Evolutionary conservation across 2,113 vertebrate genomes (phyloP), one percentile per base, ranked within the genome.

Genomic region (Lophura nycthemera): DNA sequence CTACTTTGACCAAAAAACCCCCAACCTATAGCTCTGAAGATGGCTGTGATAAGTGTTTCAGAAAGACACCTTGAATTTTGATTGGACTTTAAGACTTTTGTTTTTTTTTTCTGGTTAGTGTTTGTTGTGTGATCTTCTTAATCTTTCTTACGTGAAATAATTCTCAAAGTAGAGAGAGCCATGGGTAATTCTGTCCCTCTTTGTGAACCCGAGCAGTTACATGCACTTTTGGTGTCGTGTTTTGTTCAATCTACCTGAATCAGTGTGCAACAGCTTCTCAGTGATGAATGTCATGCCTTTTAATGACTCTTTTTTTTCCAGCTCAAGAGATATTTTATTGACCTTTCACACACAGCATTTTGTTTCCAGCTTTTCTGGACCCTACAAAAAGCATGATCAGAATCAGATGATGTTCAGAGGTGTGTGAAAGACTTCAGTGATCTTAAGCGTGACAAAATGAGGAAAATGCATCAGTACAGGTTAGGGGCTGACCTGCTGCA

Each of bases 31-130:
- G 19, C 42, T 64, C 32, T 42, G 27, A 60, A 75, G 43, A 52
- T 20, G 1, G 1, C 5, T 32, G 27, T 36, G 45, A 70, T 11
- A 30, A n/a, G 30, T 77, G 6, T 0, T 4, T 27, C 36, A 83
- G 65, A 76, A 16, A 82, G 10, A 72, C 22, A 73, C 15, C 47
- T 60, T 1, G 5, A 86, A 32, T 56, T 86, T 77, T 50, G 18
- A 34, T 6, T 48, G 10, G 12, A 6, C 54, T 86, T 90, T 71
- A 59, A 30, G 43, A 83, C 42, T 47, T 81, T 71, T 15, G 45
- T 24, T 5, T 56, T 82, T 56, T 78, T 65, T 42, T 9, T 57
- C 16, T 77, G 45, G 13, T 64, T 34, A 22, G 27, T 27, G 11
- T 17, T 42, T 50, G 30, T 19, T 60, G 45, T 25, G 54, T 32